Base-by-base conservation (phyloP, 2,797 vertebrate genomes). In the Thunnus albacares region DNA sequence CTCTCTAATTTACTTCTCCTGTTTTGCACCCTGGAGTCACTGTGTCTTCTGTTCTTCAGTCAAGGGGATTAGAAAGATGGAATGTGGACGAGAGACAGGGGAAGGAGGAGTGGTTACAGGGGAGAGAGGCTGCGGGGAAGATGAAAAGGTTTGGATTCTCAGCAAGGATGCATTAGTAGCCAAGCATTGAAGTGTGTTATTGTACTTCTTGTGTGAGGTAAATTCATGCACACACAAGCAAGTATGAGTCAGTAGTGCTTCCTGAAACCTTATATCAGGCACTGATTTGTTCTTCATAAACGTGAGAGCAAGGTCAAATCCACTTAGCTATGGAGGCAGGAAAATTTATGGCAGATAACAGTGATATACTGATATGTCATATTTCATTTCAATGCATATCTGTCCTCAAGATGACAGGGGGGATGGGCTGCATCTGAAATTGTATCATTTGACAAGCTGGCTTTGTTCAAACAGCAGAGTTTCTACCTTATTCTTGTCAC, bases 51-150 rank as follows among this genome's bases (percentile, higher is more conserved):
- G 83, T 83, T 87, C 89, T 87, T 87, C 84, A 89, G 84, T 90
- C 78, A 78, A 89, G 87, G 85, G 87, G 87, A 92, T 94, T 91
- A 88, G 75, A 87, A 81, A 76, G 75, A 71, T 49, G 77, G 75
- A 85, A 84, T 82, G 74, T 79, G 80, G 75, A 70, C 0, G 60
- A 38, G 71, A 79, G 75, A 67, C 17, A 2, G 55, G 38, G 43
- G 55, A 61, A 55, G 43, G 63, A 65, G 59, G 43, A 67, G 5
- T 1, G 38, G 30, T 61, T 79, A 26, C 9, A 30, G 61, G 30
- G 45, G 22, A 74, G 66, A 71, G 51, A 60, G 33, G 43, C 69
- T 56, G 41, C 53, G 28, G 58, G 63, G 45, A 58, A 56, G 80
- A 86, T 78, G 64, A 80, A 80, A 79, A 77, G 49, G 51, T 57